Evolutionary conservation across 2,888 invertebrate species (phyloP).

Genomic region (Drosophila neutralis): DNA sequence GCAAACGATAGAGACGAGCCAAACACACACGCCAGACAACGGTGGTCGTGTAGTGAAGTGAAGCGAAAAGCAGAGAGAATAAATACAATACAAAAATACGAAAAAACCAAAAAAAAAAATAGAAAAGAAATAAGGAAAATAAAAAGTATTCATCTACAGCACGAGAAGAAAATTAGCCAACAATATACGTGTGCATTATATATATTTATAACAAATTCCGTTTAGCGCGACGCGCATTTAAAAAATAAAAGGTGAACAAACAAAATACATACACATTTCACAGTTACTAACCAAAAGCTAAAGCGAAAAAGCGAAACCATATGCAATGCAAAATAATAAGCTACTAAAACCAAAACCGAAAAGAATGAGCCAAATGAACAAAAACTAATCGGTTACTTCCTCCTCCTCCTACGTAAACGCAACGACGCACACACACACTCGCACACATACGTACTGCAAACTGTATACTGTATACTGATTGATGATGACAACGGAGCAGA

Average conservation of each 20-base stretch:
- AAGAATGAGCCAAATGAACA: conserved; percentile 65
- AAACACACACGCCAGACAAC: conserved; percentile 45
- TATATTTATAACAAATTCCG: conserved; percentile 61
- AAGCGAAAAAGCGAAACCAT: conserved; percentile 18
- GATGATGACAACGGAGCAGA: conserved; percentile 77
- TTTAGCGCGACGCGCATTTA: conserved; percentile 58
- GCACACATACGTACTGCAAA: conserved; percentile 1
- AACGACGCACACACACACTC: conserved; percentile 34
- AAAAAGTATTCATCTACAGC: conserved; percentile 37
- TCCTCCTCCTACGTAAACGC: conserved; percentile 58
- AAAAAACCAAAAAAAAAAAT: conserved; percentile 18
- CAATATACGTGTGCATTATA: conserved; percentile 57
- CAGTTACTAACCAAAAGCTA: conserved; percentile 39
- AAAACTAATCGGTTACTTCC: conserved; percentile 78
- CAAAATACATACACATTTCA: conserved; percentile 18
- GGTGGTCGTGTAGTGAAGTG: conserved; percentile 58
- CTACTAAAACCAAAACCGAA: conserved; percentile 52
- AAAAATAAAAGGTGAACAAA: conserved; percentile 67
- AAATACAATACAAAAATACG: conserved; percentile 23
- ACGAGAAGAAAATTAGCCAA: conserved; percentile 56
- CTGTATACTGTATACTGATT: conserved; percentile 53
- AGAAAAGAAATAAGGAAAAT: conserved; percentile 30
- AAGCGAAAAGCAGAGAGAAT: conserved; percentile 43
- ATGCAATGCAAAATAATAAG: conserved; percentile 54
- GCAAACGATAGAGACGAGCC: conserved; percentile 49